phyloP scores from a whole-genome alignment of 2,113 vertebrate species.

The Barbus barbus region DNA sequence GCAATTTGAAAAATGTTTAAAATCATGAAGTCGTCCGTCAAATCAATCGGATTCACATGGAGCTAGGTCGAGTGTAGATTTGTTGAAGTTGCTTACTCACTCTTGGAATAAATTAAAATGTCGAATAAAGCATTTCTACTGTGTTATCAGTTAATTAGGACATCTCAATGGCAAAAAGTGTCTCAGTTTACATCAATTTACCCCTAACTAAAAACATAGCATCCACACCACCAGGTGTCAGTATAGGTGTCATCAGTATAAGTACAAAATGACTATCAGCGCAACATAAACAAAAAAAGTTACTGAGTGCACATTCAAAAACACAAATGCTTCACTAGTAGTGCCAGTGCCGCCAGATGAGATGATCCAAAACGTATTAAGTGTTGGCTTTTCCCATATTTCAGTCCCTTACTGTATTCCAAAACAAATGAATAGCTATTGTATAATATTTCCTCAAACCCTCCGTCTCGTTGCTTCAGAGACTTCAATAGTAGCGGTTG shows the following conservation, averaged over 20 bases:
- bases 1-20: background rate
- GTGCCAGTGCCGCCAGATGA: background rate
- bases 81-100: background rate
- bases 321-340: background rate
- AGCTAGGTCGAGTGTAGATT: no score
- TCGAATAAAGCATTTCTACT: background rate
- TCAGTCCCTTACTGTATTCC: conserved; percentile 19
- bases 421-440: background rate
- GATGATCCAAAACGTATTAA: background rate
- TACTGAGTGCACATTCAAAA: background rate
- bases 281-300: background rate
- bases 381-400: background rate
- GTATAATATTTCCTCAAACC: background rate
- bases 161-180: no score
- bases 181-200: no score
- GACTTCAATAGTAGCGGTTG: conserved; percentile 83
- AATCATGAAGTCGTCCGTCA: background rate
- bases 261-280: no score
- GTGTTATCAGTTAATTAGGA: no score
- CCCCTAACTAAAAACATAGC: background rate
- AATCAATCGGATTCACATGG: no score
- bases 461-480: background rate
- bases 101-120: no score
- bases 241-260: background rate
- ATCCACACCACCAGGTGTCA: background rate